These are phyloP conservation scores for Calycopis cecrops DNA, from an alignment of 1,140 invertebrate genomes.

Conservation along the genomic window DNA sequence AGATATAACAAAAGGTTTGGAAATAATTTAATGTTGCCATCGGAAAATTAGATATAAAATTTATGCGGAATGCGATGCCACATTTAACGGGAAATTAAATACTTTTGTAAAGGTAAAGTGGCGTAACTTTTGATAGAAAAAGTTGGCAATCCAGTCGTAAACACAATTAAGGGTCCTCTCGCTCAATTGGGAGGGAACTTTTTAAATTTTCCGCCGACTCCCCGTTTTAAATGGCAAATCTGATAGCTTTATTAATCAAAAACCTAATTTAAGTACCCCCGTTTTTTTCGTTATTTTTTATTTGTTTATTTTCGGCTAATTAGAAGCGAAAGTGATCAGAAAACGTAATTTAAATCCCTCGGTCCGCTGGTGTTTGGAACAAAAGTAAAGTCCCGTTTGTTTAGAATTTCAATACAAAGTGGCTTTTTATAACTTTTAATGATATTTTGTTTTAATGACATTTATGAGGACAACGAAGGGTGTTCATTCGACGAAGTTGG, in stretches of 20 bases:
- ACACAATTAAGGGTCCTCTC: constrained; percentile 32
- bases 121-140: constrained; percentile 40
- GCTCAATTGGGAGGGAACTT: constrained; percentile 26
- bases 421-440: too few relatives aligned
- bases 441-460: too few relatives aligned
- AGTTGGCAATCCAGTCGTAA: constrained; percentile 31
- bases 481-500: too few relatives aligned
- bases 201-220: constrained; percentile 24
- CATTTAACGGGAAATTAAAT: constrained; percentile 35
- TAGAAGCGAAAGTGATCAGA: neutral
- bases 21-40: constrained; percentile 16
- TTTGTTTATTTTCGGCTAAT: constrained; percentile 9
- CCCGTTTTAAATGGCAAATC: constrained; percentile 23
- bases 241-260: constrained; percentile 25
- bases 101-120: constrained; percentile 33
- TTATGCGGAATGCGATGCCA: constrained; percentile 19
- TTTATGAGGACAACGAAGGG: too few relatives aligned
- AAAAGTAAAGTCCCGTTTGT: constrained; percentile 2
- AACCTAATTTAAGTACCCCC: constrained; percentile 21
- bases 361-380: neutral
- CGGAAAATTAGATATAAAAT: constrained; percentile 29
- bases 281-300: constrained; percentile 2
- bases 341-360: neutral
- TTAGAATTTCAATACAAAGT: too few relatives aligned
- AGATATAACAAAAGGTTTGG: too few relatives aligned